Base-by-base conservation (phyloP, 2,888 invertebrate genomes). In the Nemapogon koenigi region DNA sequence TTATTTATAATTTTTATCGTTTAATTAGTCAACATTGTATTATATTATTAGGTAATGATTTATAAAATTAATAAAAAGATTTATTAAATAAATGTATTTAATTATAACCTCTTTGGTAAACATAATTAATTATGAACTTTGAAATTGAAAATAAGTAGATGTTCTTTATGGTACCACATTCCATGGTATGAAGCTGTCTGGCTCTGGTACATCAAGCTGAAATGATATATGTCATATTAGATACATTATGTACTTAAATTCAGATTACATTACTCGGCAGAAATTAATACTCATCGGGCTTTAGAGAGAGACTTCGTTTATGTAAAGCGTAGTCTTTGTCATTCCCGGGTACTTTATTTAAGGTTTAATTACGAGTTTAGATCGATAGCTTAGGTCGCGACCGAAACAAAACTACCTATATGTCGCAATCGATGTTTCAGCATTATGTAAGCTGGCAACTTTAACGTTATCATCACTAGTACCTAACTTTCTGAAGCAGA, bases 171-270 rank as follows among this genome's bases (percentile, higher is more conserved):
- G 84, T 38, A 80, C 76, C 33, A 86, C 67, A 58, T 87, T 87
- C 88, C 88, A 88, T 3, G 87, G 86, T 16, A 71, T 79, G 50
- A 76, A 86, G 26, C 61, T 81, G 38, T 64, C 81, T 19, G 78
- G 67, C 41, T 81, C 66, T 3, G 84, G 81, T 47, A 66, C 58
- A 32, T 81, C 62, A 32, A 87, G 67, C 87, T 88, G 72, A 46
- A 70, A 81, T 38, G 2, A 16, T 2, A 32, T 16, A 25, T 8
- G 16, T 35, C 2, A 1, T 3, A 16, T 25, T 16, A 10, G 14
- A 3, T 35, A 26, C 17, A 22, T 22, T 22, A 22, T 22, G 8
- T 7, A 22, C 8, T 22, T 22, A 3, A 26, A 26, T 2, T 3
- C 13, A 26, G 13, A 26, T 26, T 3, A 26, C 13, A 26, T 26